Evolutionary conservation across 2,113 vertebrate species (phyloP).

Genomic region (Etheostoma cragini): DNA sequence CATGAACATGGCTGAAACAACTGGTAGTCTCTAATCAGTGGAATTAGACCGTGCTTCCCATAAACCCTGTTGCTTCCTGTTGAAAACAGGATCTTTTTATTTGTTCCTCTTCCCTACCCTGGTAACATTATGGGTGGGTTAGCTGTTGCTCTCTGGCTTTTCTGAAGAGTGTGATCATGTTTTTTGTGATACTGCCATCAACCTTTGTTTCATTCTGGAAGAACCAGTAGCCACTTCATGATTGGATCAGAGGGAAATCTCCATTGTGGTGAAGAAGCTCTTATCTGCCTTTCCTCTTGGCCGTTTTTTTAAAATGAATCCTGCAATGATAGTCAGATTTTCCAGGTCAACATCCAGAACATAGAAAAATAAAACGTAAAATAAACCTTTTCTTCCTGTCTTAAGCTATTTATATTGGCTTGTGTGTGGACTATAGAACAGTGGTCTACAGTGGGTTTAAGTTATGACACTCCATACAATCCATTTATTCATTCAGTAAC

Average conservation of each 20-base stretch:
- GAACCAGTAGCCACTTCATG: neutral
- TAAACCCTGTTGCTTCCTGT: slow-evolving; percentile 33
- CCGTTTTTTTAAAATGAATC: neutral
- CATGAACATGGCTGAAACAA: slow-evolving; percentile 3
- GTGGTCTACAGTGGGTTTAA: neutral
- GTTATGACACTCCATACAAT: neutral
- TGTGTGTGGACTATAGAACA: neutral
- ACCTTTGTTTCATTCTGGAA: neutral
- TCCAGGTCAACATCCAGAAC: neutral
- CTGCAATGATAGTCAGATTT: neutral
- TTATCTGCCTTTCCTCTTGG: neutral
- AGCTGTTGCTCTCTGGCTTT: neutral
- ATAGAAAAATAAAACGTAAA: too few relatives aligned
- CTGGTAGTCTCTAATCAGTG: neutral
- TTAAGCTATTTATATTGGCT: neutral
- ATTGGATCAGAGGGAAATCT: neutral
- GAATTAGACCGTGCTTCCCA: neutral
- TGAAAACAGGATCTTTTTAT: slow-evolving; percentile 29
- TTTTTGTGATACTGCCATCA: neutral
- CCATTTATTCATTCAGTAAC: neutral
- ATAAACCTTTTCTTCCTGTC: too few relatives aligned
- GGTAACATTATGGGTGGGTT: neutral
- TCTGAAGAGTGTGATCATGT: neutral
- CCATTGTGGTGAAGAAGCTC: neutral
- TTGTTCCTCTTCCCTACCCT: slow-evolving; percentile 19